Conservation (phyloP, 2,888 invertebrate genomes). For the Macaria notata region DNA sequence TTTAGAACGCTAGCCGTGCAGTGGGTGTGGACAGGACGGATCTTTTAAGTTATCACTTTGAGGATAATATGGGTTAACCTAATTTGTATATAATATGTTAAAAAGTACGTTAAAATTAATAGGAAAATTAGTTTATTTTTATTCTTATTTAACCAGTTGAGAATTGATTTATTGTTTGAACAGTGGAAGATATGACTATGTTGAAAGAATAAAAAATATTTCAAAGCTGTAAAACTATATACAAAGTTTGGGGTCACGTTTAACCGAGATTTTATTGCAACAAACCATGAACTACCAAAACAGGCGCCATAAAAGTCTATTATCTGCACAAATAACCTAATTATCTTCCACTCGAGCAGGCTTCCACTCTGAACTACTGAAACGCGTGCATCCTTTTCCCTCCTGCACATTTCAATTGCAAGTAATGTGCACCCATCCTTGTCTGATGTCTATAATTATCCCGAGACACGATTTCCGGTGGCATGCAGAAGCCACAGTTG, state of each 20-base stretch:
- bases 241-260: constrained; percentile 5
- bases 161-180: no score
- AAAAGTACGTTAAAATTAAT: no score
- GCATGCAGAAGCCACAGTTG: constrained; percentile 50
- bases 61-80: not conserved
- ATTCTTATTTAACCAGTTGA: no score
- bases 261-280: constrained; percentile 8
- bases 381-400: constrained; percentile 44
- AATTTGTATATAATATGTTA: no score
- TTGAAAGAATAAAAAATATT: no score
- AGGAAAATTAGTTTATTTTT: no score
- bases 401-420: constrained; percentile 33
- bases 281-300: constrained; percentile 37
- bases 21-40: constrained; percentile 5
- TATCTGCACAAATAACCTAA: constrained; percentile 45
- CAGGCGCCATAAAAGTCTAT: constrained; percentile 24
- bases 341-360: constrained; percentile 44
- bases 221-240: no score
- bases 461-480: constrained; percentile 71
- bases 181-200: no score
- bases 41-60: not conserved
- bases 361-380: constrained; percentile 41
- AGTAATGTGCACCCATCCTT: constrained; percentile 54
- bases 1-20: not conserved
- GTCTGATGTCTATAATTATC: constrained; percentile 70